Evolutionary conservation across 2,797 vertebrate species (phyloP), one percentile per base, ranked within the genome.

Genomic region (Morus bassanus): DNA sequence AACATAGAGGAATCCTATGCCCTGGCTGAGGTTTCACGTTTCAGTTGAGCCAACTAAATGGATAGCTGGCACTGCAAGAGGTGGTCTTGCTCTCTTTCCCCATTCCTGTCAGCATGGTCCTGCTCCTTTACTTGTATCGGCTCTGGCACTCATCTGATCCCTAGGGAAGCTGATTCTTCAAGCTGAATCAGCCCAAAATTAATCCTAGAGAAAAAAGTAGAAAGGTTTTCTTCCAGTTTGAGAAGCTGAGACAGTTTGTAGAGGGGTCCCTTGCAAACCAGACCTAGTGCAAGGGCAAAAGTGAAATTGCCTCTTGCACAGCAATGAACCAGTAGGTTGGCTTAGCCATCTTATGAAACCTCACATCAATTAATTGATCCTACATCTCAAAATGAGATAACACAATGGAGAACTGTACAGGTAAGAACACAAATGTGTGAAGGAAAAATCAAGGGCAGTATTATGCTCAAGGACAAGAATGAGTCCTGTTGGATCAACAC

Each of bases 191-290:
- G 88, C 25, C 1, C 54, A 92, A 95, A 95, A 94, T 90, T 92
- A 94, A 94, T 91, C 88, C 63, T 72, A 74, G 37, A 18, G 75
- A 91, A 88, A 93, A 89, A 86, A 82, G n/a, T 12, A 59, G 50
- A 69, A 86, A 78, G 45, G 25, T 82, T 95, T 97, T 78, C 83
- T 93, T 88, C 77, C 77, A 94, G 35, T 89, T 79, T 17, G 10
- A 91, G 77, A 92, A 95, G 92, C 94, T 93, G 74, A 94, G 56
- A n/a, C 57, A 88, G 87, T 57, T 93, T 92, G 76, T 85, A 50
- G 37, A 88, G 41, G 46, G 69, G 33, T 89, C 43, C 23, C 43
- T 72, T 91, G 69, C 76, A 96, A 85, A 92, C 8, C 15, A 89
- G 76, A 88, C 21, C 18, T 46, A 56, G 50, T 17, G 35, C 73